Conservation (phyloP, 2,888 invertebrate genomes). For the Falcaria lacertinaria region DNA sequence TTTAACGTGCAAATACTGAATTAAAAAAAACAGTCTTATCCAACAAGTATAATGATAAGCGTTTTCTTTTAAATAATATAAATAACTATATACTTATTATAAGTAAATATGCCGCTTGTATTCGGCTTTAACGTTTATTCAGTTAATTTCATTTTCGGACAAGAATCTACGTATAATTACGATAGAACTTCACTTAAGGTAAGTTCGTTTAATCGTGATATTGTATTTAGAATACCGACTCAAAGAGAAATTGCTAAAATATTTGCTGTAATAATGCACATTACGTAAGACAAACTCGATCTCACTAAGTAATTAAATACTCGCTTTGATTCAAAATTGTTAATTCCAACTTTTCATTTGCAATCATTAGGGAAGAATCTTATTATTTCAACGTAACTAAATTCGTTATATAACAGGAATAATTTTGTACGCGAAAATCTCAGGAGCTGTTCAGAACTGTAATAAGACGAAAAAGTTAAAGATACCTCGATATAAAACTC, state of each 20-base stretch:
- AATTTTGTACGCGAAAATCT: constrained; percentile 35
- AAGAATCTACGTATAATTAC: too few species aligned
- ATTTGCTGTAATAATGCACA: neutral
- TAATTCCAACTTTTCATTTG: neutral
- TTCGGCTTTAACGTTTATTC: too few species aligned
- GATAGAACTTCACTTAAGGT: too few species aligned
- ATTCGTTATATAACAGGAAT: constrained; percentile 13
- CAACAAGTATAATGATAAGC: too few species aligned
- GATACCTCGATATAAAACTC: constrained; percentile 52
- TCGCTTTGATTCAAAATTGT: neutral
- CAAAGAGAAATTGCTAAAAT: neutral
- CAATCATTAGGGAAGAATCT: neutral
- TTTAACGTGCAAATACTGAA: too few species aligned
- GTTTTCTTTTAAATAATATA: too few species aligned
- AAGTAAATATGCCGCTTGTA: too few species aligned
- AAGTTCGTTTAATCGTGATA: too few species aligned
- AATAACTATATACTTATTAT: too few species aligned
- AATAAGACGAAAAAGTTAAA: constrained; percentile 46
- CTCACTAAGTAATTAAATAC: neutral
- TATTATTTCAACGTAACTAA: neutral
- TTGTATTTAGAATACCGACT: neutral
- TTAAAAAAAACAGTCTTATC: too few species aligned
- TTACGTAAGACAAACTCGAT: neutral
- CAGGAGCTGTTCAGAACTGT: constrained; percentile 40
- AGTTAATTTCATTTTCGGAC: too few species aligned